Base-by-base conservation (phyloP, 2,888 invertebrate genomes). In the Pseudeuparius sepicola region DNA sequence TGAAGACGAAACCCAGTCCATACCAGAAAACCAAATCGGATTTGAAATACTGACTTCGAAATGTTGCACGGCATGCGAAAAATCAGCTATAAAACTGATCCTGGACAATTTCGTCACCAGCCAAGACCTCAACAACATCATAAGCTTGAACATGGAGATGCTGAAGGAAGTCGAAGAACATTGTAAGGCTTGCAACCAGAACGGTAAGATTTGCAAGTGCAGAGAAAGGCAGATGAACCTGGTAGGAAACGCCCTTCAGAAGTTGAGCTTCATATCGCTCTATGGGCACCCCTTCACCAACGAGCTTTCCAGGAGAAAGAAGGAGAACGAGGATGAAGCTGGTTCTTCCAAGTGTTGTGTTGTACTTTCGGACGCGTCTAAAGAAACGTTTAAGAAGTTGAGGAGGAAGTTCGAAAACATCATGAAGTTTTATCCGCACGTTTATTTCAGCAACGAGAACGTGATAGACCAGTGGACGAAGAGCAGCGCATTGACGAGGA, bases 321-420 rank as follows among this genome's bases (percentile, higher is more conserved):
- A 36, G 12, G 4, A 13, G 14, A 26, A 20, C 4, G 3, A 10
- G 9, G 3, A 12, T 9, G n/a, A 24, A 6, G 4, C 11, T 9
- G 18, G n/a, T 10, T 34, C 37, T 15, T 31, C 15, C 14, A n/a
- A n/a, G n/a, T n/a, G n/a, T n/a, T n/a, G n/a, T n/a, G 24, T 42
- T 6, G 4, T 26, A 18, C 27, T 42, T 12, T 16, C 42, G 4
- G 28, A 28, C 14, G 9, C 34, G 9, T 37, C 45, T 3, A 9
- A 41, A 13, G 24, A 40, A 5, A 44, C 43, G 5, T 46, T 49
- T 13, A 12, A 34, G 30, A 44, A 36, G 25, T 28, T 49, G 15
- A 45, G 42, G 16, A 34, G 33, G 23, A 49, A 45, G 34, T 28
- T 48, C 26, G 39, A 40, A 7, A 48, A 47, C 31, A 47, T 48